Conservation (phyloP, 2,888 invertebrate genomes). For the Catocala fraxini region DNA sequence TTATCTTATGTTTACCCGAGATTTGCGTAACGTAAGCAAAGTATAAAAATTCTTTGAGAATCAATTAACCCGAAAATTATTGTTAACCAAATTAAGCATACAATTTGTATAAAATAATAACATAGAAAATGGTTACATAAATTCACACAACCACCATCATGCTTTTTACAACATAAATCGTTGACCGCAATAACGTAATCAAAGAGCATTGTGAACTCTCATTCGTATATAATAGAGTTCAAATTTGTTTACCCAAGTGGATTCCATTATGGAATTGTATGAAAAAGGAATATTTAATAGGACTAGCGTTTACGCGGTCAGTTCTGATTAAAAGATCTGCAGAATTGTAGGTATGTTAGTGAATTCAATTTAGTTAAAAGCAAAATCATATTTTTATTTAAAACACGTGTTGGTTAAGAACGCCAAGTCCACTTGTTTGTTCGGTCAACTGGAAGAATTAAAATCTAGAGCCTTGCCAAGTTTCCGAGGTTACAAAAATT, state of each 20-base stretch:
- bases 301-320: constrained; percentile 20
- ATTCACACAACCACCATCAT: constrained; percentile 28
- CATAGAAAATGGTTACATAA: constrained; percentile 21
- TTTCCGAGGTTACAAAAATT: constrained; percentile 14
- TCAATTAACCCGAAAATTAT: constrained; percentile 12
- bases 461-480: constrained; percentile 32
- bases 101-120: constrained; percentile 26
- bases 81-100: constrained; percentile 18
- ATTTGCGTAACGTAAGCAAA: neutral
- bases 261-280: constrained; percentile 21
- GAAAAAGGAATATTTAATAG: constrained; percentile 26
- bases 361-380: constrained; percentile 38
- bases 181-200: constrained; percentile 25
- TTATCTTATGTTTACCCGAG: neutral
- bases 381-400: constrained; percentile 13
- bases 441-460: constrained; percentile 28
- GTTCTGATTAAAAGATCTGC: constrained; percentile 23
- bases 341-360: constrained; percentile 10
- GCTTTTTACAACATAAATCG: constrained; percentile 33
- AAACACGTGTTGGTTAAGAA: constrained; percentile 5
- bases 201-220: constrained; percentile 12
- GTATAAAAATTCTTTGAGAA: constrained; percentile 20
- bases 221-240: constrained; percentile 9
- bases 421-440: constrained; percentile 28
- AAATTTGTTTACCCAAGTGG: constrained; percentile 16